Conservation (phyloP, 2,888 invertebrate genomes). For the Nesidiocoris tenuis region DNA sequence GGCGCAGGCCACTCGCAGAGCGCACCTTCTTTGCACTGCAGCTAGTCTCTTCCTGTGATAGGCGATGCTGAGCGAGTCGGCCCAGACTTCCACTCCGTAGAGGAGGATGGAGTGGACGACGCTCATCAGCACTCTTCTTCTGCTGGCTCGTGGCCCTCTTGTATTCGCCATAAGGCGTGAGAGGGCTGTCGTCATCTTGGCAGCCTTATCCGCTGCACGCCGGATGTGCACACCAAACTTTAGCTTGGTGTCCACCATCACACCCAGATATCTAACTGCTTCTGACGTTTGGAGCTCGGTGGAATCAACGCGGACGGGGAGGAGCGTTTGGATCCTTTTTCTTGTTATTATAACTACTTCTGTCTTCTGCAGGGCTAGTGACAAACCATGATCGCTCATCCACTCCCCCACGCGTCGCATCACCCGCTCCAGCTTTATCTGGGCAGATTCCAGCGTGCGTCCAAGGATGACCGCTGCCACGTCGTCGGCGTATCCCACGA, state of each 20-base stretch:
- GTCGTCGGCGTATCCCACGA: slow-evolving; percentile 28
- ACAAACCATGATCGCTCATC: slow-evolving; percentile 44
- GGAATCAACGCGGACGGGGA: not conserved
- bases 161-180: slow-evolving; percentile 50
- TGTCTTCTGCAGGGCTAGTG: slow-evolving; percentile 9
- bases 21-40: slow-evolving; percentile 47
- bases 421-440: slow-evolving; percentile 29
- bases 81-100: slow-evolving; percentile 42
- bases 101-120: slow-evolving; percentile 10
- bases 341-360: not conserved
- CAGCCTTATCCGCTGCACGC: slow-evolving; percentile 44
- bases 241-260: slow-evolving; percentile 46
- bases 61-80: slow-evolving; percentile 29
- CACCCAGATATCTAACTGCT: slow-evolving; percentile 31
- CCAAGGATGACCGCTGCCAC: slow-evolving; percentile 18
- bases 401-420: slow-evolving; percentile 43
- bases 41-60: slow-evolving; percentile 47
- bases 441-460: slow-evolving; percentile 27
- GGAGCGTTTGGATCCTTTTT: not conserved
- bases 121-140: slow-evolving; percentile 6
- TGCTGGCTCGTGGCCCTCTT: slow-evolving; percentile 34
- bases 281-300: not conserved
- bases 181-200: slow-evolving; percentile 41
- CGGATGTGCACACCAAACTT: slow-evolving; percentile 47
- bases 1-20: slow-evolving; percentile 48